Conservation (phyloP, 1,140 invertebrate genomes). For the Eueides isabella region DNA sequence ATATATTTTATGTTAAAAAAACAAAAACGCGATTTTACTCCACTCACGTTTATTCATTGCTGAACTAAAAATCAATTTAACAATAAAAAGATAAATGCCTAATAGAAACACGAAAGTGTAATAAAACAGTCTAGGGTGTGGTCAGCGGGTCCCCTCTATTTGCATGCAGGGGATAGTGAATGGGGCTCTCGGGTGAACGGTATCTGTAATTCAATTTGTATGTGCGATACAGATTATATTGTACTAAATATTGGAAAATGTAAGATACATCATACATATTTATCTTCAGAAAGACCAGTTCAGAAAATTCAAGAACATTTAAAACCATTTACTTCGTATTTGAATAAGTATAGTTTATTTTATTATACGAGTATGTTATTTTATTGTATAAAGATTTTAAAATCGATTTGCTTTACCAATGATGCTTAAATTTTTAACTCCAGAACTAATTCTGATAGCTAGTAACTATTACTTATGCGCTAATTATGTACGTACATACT, state of each 20-base stretch:
- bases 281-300: not conserved
- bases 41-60: too few relatives aligned
- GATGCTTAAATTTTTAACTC: not conserved
- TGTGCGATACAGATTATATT: not conserved
- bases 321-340: too few relatives aligned
- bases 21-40: too few relatives aligned
- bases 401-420: not conserved
- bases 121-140: constrained; percentile 11
- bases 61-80: not conserved
- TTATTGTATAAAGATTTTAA: too few relatives aligned
- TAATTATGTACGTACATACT: not conserved
- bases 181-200: not conserved
- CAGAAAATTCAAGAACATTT: too few relatives aligned
- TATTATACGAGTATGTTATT: too few relatives aligned
- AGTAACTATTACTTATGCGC: not conserved
- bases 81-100: not conserved
- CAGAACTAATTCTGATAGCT: not conserved
- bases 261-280: too few relatives aligned
- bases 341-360: too few relatives aligned
- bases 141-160: not conserved
- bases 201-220: constrained; percentile 5
- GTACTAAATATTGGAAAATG: not conserved
- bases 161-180: constrained; percentile 1
- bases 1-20: too few relatives aligned
- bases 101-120: not conserved